phyloP scores from a whole-genome alignment of 2,888 invertebrate species.

The Andrena minutula region DNA sequence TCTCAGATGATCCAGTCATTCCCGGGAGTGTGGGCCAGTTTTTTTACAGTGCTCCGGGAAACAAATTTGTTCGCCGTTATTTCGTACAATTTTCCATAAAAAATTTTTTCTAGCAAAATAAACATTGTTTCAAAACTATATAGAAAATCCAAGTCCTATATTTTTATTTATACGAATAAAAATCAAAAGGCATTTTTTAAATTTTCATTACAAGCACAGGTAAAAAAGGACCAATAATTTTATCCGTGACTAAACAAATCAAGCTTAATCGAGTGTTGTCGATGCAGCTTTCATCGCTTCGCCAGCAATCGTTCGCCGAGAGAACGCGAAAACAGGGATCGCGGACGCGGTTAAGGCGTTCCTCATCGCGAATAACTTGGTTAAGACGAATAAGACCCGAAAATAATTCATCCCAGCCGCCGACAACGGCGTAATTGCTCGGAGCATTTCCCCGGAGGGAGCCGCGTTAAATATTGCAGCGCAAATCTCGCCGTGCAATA shows the following conservation, averaged over 20 bases:
- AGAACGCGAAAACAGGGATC: background rate
- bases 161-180: too few relatives aligned
- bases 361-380: conserved; percentile 8
- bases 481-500: conserved; percentile 26
- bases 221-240: too few relatives aligned
- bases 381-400: background rate
- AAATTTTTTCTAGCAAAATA: too few relatives aligned
- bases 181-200: too few relatives aligned
- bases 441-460: background rate
- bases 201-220: too few relatives aligned
- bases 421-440: conserved; percentile 40
- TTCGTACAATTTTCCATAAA: too few relatives aligned
- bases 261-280: background rate
- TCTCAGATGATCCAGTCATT: too few relatives aligned
- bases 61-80: too few relatives aligned
- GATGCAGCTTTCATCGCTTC: conserved; percentile 8
- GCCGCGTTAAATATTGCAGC: conserved; percentile 32
- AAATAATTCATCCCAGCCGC: conserved; percentile 34
- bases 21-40: too few relatives aligned
- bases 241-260: background rate
- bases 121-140: too few relatives aligned
- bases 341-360: background rate
- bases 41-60: too few relatives aligned
- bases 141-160: too few relatives aligned
- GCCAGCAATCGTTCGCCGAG: background rate